Evolutionary conservation across 2,888 invertebrate genomes (phyloP), one percentile per base, ranked within the genome.

Genomic region (Thera obeliscata): DNA sequence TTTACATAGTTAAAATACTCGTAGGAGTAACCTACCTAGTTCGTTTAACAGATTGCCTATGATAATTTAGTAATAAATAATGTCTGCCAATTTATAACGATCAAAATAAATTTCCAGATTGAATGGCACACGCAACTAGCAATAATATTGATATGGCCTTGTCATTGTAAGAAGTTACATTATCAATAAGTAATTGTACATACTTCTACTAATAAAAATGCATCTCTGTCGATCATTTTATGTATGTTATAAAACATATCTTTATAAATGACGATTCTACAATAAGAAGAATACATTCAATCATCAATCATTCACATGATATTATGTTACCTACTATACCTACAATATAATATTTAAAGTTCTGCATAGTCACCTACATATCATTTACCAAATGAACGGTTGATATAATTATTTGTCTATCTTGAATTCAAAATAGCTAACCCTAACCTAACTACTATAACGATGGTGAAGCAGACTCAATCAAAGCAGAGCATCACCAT

Each of bases 401-500:
- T 12, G 7, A 50, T 50, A 22, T 49, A 50, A 52, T 12, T 6
- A 6, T 22, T 50, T 9, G 5, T 6, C 22, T 11, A n/a, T 48
- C n/a, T n/a, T 49, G 49, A 49, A 12, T 52, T 3, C 33, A 52
- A 8, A 33, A 9, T 33, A 7, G 12, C 38, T 35, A 56, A 43
- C 43, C 41, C 3, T 4, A 9, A 22, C 2, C 12, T 22, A 43
- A 56, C 56, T 22, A 8, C 9, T 22, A 46, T 57, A 22, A n/a
- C 33, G 33, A 11, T 61, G 55, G 46, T 55, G 55, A 61, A 64
- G 55, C 64, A 55, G 59, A 61, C 62, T 61, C 56, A 56, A 58
- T 52, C 49, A 50, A 70, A 61, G 63, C 75, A 73, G 75, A 77
- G 73, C 73, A 77, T 76, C 70, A 70, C 79, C 76, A 79, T 79